Evolutionary conservation across 1,140 invertebrate species (phyloP).

Genomic region (Tetranychus cinnabarinus): DNA sequence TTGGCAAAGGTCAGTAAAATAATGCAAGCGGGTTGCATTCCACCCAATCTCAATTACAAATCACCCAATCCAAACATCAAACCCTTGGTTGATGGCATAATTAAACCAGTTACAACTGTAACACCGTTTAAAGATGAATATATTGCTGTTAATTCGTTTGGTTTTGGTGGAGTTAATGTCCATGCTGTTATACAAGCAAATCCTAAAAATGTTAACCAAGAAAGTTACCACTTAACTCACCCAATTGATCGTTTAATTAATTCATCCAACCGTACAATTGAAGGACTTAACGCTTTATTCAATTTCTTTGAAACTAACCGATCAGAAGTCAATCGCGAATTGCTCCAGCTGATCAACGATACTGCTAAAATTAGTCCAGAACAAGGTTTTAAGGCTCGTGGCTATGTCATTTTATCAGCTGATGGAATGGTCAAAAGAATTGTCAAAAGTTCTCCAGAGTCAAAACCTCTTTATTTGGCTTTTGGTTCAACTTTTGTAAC

Average conservation of each 20-base stretch:
- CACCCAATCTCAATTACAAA: conserved; percentile 30
- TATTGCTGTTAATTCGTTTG: conserved; percentile 39
- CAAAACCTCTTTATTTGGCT: conserved; percentile 22
- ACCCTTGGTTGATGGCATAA: conserved; percentile 40
- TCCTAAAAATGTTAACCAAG: background rate
- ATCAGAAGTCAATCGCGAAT: conserved; percentile 12
- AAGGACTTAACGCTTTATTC: conserved; percentile 22
- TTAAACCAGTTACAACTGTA: conserved; percentile 33
- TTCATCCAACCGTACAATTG: conserved; percentile 5
- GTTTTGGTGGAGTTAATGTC: conserved; percentile 3
- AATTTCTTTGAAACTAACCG: conserved; percentile 18
- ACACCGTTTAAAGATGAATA: conserved; percentile 47
- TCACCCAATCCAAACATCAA: conserved; percentile 29
- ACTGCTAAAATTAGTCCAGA: background rate
- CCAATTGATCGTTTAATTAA: conserved; percentile 12
- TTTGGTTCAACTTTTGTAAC: conserved; percentile 88
- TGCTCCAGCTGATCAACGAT: conserved; percentile 7
- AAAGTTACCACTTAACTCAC: conserved; percentile 6
- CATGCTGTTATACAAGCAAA: conserved; percentile 42
- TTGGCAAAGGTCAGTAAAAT: conserved; percentile 25
- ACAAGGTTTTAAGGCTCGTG: conserved; percentile 8
- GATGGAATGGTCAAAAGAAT: background rate
- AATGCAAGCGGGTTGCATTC: conserved; percentile 26
- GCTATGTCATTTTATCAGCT: conserved; percentile 5
- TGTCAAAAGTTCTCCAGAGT: conserved; percentile 26